Evolutionary conservation across 1,140 invertebrate species (phyloP), one percentile per base, ranked within the genome.

Genomic region (Colletes latitarsis): DNA sequence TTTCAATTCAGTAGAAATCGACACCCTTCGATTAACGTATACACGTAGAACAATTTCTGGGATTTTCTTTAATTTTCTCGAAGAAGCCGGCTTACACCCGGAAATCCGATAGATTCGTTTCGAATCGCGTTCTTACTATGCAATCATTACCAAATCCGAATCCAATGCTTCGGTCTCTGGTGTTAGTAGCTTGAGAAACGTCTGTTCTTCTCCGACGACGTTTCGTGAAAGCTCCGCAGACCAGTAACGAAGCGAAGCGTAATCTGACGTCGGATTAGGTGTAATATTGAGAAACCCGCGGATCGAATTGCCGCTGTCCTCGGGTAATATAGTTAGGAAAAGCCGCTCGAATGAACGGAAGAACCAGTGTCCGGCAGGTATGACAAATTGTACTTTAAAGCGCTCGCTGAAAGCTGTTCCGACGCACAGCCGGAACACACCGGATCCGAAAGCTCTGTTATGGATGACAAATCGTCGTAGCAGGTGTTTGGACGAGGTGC

Each of bases 351-450:
- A 82, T 72, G 58, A 60, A 70, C 73, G 66, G 82, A 81, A 69
- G 77, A 83, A 73, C 70, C 82, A 76, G 83, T 75, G 83, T 88
- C 83, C 87, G 68, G 79, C 62, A 62, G 55, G 72, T 63, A 83
- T 88, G 87, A 88, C 86, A 88, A 88, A 88, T 88, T 86, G 82
- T 84, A 83, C 79, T 86, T 88, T 86, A 86, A 88, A 88, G 75
- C 84, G 86, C 79, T 88, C 71, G 66, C 57, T 73, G 85, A 88
- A 83, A 88, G 83, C 87, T 85, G 83, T 81, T 83, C 87, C 70
- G 75, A 85, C 67, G 80, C 83, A 74, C 73, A 88, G 69, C 83
- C 74, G 81, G 74, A 85, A 85, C 84, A 83, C 71, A 81, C 75
- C 75, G 72, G 78, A 85, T 83, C 82, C 73, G 81, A 81, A 81